Base-by-base conservation (phyloP, 2,888 invertebrate genomes). In the Campopleginae sp. region DNA sequence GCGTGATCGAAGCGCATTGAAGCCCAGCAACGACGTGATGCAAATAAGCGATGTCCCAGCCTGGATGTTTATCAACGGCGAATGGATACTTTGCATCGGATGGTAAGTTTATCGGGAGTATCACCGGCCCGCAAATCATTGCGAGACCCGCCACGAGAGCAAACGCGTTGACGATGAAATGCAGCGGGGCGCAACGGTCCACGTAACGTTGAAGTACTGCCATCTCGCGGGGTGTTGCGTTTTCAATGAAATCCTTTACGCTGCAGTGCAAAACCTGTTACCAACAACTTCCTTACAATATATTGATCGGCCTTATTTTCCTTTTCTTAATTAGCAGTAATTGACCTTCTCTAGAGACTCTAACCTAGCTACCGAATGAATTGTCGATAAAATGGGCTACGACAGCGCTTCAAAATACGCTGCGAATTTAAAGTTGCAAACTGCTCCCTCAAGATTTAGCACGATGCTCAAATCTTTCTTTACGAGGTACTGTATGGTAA, bases 11-110 rank as follows among this genome's bases (percentile, higher is more conserved):
- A 0, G 87, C 66, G 14, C 86, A 86, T 44, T 89, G 90, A 19
- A 89, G 17, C 0, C 87, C 87, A 8, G 70, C 86, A 0, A 89
- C 65, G 2, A 86, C 86, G 71, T 90, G 90, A 78, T 89, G 89
- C 1, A 88, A 1, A 65, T 89, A 91, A 12, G 89, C 80, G 0
- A 88, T 17, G n/a, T 78, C 86, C 17, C 19, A 74, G 0, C 85
- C 33, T 10, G 87, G 87, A 75, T 74, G 76, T 38, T 81, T 33
- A 0, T 88, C 76, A 8, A 85, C 79, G 12, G 86, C 0, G 81
- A 90, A 90, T 5, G 90, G 87, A 75, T 87, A 86, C 61, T 27
- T 65, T 0, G 65, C 85, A 10, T 72, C 79, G 0, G 81, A 77
- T 12, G 86, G 86, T 3, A 86, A 51, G 1, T 66, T 17, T 77